phyloP scores from a whole-genome alignment of 1,140 invertebrate genomes.

The Penaeus japonicus region DNA sequence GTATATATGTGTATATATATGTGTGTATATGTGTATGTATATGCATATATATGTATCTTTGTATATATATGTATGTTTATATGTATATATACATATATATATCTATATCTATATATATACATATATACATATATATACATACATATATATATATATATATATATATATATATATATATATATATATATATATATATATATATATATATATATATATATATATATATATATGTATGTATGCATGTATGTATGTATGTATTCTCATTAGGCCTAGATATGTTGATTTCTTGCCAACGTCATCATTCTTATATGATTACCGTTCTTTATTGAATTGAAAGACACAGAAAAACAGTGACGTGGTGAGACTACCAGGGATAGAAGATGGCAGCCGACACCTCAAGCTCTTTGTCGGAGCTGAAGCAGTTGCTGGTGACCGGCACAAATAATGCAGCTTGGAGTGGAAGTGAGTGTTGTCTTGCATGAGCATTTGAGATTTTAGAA shows the following conservation, averaged over 20 bases:
- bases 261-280: no score
- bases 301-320: not conserved
- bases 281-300: not conserved
- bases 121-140: not conserved
- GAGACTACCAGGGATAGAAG: not conserved
- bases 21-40: no score
- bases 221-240: not conserved
- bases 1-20: no score
- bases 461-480: not conserved
- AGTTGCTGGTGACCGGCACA: not conserved
- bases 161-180: not conserved
- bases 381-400: not conserved
- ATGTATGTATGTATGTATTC: not conserved
- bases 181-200: not conserved
- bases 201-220: not conserved
- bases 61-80: no score
- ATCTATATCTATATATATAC: not conserved
- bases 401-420: not conserved
- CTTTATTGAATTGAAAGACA: not conserved
- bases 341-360: not conserved
- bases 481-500: not conserved
- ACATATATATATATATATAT: not conserved
- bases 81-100: no score
- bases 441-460: conserved; percentile 1
- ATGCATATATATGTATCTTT: no score